Conservation (phyloP, 2,797 vertebrate genomes). For the Petrocephalus sullivani region DNA sequence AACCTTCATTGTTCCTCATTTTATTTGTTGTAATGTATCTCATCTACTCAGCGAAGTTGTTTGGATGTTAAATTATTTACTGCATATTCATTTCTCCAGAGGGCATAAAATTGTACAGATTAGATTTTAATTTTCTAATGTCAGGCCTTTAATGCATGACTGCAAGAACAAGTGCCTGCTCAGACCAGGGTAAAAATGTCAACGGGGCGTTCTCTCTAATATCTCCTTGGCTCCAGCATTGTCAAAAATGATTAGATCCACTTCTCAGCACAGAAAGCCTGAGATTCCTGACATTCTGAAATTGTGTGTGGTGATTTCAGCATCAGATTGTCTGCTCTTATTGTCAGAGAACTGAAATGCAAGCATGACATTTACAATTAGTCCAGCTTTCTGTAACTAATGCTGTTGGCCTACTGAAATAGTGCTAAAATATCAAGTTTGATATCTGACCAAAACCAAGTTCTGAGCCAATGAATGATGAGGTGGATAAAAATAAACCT, state of each 20-base stretch:
- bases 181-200: background rate
- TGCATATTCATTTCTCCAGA: background rate
- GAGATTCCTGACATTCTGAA: background rate
- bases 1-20: background rate
- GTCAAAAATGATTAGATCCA: background rate
- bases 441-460: background rate
- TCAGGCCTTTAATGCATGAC: background rate
- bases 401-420: background rate
- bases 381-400: background rate
- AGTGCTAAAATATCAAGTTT: background rate
- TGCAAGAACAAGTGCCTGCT: background rate
- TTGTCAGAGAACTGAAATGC: background rate
- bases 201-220: background rate
- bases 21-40: background rate
- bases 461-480: background rate
- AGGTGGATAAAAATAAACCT: background rate
- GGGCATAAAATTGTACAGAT: background rate
- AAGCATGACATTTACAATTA: slow-evolving; percentile 6
- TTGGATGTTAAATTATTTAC: background rate
- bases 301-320: background rate
- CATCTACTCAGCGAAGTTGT: background rate
- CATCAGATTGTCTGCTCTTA: background rate
- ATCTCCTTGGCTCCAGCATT: background rate
- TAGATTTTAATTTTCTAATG: background rate
- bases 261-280: background rate